Conservation (phyloP, 1,140 invertebrate genomes). For the Drosophila watanabei region DNA sequence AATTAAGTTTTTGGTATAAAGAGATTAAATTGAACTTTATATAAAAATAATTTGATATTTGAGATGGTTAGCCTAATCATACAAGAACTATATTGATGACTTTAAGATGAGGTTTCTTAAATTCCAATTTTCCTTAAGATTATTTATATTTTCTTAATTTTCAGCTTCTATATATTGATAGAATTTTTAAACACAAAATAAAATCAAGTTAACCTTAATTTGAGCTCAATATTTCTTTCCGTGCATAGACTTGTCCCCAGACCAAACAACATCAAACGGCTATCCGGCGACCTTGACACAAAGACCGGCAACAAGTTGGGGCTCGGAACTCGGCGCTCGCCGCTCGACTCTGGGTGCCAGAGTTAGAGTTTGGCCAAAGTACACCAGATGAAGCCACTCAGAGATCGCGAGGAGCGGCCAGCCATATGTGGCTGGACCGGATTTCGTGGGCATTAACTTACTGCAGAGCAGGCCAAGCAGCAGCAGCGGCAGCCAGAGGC, state of each 20-base stretch:
- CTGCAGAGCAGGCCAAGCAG: constrained; percentile 64
- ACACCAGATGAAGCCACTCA: constrained; percentile 11
- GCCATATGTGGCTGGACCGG: constrained; percentile 49
- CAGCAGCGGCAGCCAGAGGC: constrained; percentile 59
- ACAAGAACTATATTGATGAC: neutral
- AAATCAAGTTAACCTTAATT: no score
- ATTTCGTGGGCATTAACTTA: constrained; percentile 55
- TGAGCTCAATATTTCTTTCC: neutral
- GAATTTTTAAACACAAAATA: neutral
- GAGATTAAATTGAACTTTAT: neutral
- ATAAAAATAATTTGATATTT: neutral
- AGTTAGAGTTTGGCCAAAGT: constrained; percentile 28
- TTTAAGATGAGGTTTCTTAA: neutral
- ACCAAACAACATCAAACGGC: constrained; percentile 20
- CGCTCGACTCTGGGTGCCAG: constrained; percentile 25
- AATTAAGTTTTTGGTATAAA: no score
- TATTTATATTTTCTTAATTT: neutral
- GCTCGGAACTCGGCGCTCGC: constrained; percentile 1
- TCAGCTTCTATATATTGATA: neutral
- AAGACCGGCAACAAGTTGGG: constrained; percentile 74
- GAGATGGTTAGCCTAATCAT: neutral
- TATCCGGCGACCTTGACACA: constrained; percentile 77
- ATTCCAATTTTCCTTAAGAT: accelerated
- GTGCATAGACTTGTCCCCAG: constrained; percentile 24
- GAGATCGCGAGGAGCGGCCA: constrained; percentile 14